Base-by-base conservation (phyloP, 2,888 invertebrate species). In the Chydorus sphaericus region DNA sequence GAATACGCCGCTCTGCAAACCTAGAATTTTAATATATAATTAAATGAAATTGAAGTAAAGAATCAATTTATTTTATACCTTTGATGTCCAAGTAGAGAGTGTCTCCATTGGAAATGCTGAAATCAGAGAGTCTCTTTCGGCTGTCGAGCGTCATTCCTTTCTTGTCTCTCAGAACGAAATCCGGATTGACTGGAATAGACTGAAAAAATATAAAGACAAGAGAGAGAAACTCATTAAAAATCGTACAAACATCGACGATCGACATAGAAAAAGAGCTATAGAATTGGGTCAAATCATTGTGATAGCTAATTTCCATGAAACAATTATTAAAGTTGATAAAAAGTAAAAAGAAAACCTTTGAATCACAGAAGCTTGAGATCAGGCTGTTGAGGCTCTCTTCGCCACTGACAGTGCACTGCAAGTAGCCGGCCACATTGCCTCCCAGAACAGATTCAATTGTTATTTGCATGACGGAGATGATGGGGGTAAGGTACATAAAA, bases 91-190 rank as follows among this genome's bases (percentile, higher is more conserved):
- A 61, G 54, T 63, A 64, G 3, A 70, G 61, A 11, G 62, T 59
- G 53, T 66, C 66, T 20, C 66, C 67, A 59, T 66, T 64, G 29
- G 61, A 59, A 4, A 69, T 59, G 2, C 63, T 62, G 54, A 62
- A 62, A 4, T 62, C 58, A 10, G 50, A 48, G 4, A 70, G 58
- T 11, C 62, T 63, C 10, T 63, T 63, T 4, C 59, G 61, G 59
- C 63, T 62, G 16, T 64, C 63, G 11, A 69, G 59, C 4, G 63
- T 56, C 26, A 65, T 57, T 29, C 65, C 62, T 5, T 62, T 58
- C 10, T 56, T 59, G 37, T 64, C 65, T 18, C 63, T 62, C 26
- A 70, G 58, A 4, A 64, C 60, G 57, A 65, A 68, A 11, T 54
- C 39, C 7, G 59, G 58, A n/a, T 58, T 59, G 4, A 59, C 56